These are phyloP conservation scores for Pseudachorutes palmiensis DNA, from an alignment of 1,140 invertebrate species.

Conservation along the genomic window DNA sequence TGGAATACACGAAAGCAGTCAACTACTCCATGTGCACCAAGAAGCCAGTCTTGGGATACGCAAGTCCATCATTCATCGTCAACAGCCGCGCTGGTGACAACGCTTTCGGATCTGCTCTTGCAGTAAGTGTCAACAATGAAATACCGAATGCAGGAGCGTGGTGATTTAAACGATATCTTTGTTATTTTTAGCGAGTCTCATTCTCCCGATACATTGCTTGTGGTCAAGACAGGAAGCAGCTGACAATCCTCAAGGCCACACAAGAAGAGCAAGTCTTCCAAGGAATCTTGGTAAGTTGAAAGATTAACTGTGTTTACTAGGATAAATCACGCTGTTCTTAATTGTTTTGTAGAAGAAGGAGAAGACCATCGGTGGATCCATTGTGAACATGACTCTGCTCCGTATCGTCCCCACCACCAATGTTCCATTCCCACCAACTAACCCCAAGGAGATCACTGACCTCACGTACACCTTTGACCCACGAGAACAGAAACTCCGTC, in stretches of 20 bases:
- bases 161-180: too few relatives aligned
- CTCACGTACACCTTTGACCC: constrained; percentile 30
- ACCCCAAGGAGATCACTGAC: constrained; percentile 26
- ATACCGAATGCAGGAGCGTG: background rate
- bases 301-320: too few relatives aligned
- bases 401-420: background rate
- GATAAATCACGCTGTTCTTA: too few relatives aligned
- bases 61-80: constrained; percentile 22
- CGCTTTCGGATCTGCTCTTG: constrained; percentile 20
- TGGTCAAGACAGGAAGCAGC: constrained; percentile 27
- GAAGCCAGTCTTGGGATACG: constrained; percentile 35
- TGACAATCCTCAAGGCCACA: constrained; percentile 31
- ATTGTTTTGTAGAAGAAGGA: too few relatives aligned
- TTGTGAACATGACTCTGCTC: constrained; percentile 30
- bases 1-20: constrained; percentile 23
- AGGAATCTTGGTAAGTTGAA: constrained; percentile 21
- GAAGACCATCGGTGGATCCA: constrained; percentile 22
- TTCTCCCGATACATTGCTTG: constrained; percentile 32
- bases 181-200: constrained; percentile 28
- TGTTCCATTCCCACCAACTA: background rate
- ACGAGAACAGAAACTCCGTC: constrained; percentile 22
- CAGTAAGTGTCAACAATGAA: background rate
- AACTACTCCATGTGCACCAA: constrained; percentile 12
- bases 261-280: constrained; percentile 31
- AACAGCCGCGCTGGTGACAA: constrained; percentile 35